Base-by-base conservation (phyloP, 2,797 vertebrate species). In the Xiphophorus birchmanni region DNA sequence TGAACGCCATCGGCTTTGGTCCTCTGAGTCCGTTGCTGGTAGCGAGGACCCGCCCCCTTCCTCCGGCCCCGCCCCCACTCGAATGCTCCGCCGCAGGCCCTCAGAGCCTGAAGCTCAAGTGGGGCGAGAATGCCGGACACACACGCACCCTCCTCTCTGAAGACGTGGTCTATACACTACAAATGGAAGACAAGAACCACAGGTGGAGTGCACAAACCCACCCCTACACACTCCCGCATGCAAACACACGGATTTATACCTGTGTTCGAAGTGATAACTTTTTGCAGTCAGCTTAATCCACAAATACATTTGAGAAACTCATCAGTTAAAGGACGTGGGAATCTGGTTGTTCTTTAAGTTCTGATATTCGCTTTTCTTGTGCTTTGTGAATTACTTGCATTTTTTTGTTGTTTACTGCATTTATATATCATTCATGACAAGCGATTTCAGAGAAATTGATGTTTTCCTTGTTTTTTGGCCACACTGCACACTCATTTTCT, bases 31-130 rank as follows among this genome's bases (percentile, higher is more conserved):
- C 95, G 52, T 92, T 96, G 54, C 95, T 99, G 88, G 95, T 93
- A 81, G 96, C 94, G 60, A 97, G 97, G 94, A 99, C 99, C 79
- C 97, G 96, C 87, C 97, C 97, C 0, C 94, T 98, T 50, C 99
- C 99, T 21, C 99, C 99, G 0, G 93, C 95, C 73, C 98, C 99
- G 77, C 98, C 99, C 40, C 96, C 96, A 76, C 95, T 99, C 3
- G 99, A 99, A 80, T 99, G 99, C 85, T 95, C 97, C 2, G 98
- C 97, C 0, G 95, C 97, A 0, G 99, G 99, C 80, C 99, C 99
- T 21, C 99, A 99, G 95, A 99, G 98, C 93, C 97, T 99, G 84
- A 99, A 99, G 94, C 96, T 99, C 74, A 99, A 98, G 72, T 99
- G 99, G 99, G 98, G 97, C 2, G 98, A 99, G 81, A 96, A 97